These are phyloP conservation scores for Caenorhabditis sp. DNA, from an alignment of 2,888 invertebrate species.

Conservation along the genomic window DNA sequence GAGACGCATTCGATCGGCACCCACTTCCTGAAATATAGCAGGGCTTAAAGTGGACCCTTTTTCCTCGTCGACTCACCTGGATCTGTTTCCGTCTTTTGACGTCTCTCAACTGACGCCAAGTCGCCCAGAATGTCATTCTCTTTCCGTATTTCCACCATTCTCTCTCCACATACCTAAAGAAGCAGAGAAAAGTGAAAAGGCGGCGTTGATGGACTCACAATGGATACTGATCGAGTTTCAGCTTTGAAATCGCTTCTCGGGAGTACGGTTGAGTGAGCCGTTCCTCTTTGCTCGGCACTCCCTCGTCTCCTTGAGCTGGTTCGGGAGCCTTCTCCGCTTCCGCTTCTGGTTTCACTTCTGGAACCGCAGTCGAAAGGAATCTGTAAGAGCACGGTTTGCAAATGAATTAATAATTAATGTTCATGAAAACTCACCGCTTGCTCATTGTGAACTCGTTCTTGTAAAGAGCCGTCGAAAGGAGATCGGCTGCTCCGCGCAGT, in stretches of 20 bases:
- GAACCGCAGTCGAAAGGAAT: conserved; percentile 38
- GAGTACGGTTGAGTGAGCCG: conserved; percentile 49
- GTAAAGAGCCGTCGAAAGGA: conserved; percentile 18
- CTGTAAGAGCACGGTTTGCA: neutral
- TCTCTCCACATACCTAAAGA: conserved; percentile 72
- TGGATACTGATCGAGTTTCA: conserved; percentile 64
- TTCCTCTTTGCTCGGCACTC: conserved; percentile 27
- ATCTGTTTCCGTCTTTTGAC: conserved; percentile 84
- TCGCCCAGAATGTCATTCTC: conserved; percentile 83
- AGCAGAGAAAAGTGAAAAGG: neutral
- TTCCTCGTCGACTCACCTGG: conserved; percentile 32
- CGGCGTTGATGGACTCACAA: conserved; percentile 23
- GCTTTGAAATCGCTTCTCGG: conserved; percentile 11
- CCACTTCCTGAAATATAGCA: conserved; percentile 81
- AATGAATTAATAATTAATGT: neutral
- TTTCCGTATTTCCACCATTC: conserved; percentile 79
- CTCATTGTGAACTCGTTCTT: conserved; percentile 18
- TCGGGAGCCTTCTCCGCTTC: conserved; percentile 1
- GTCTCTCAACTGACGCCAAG: conserved; percentile 90
- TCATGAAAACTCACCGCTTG: conserved; percentile 12
- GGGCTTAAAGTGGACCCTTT: neutral
- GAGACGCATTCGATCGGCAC: conserved; percentile 86
- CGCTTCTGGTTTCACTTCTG: conserved; percentile 9
- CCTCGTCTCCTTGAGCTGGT: conserved; percentile 23
- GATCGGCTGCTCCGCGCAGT: conserved; percentile 44